A percentile compares a stretch with the other conserved stretches of the same genome.
phyloP scores from a whole-genome alignment of 2,888 invertebrate genomes.

The Drosophila pseudotakahashii region DNA sequence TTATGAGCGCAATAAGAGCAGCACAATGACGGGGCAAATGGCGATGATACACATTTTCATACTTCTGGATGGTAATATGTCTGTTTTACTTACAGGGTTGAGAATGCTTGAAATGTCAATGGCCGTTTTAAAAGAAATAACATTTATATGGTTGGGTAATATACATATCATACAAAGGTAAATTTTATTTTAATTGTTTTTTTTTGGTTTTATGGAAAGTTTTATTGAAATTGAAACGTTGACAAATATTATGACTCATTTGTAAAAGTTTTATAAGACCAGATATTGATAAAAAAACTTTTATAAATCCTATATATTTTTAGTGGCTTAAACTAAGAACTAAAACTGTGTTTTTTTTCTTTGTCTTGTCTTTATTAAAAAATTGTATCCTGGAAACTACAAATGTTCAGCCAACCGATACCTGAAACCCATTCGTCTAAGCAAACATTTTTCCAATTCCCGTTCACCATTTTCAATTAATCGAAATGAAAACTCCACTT shows the following conservation, averaged over 20 bases:
- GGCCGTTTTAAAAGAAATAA: neutral
- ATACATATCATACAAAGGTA: neutral
- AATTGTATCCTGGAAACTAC: too few relatives aligned
- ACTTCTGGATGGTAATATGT: slow-evolving; percentile 3
- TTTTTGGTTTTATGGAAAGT: too few relatives aligned
- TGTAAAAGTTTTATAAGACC: too few relatives aligned
- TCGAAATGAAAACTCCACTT: slow-evolving; percentile 34
- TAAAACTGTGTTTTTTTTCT: too few relatives aligned
- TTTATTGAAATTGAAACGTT: too few relatives aligned
- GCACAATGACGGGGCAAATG: slow-evolving; percentile 24
- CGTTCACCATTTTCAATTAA: slow-evolving; percentile 29
- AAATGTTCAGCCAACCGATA: too few relatives aligned
- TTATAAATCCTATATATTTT: too few relatives aligned
- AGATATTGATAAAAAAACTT: too few relatives aligned
- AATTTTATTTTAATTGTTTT: too few relatives aligned
- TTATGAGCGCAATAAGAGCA: slow-evolving; percentile 23
- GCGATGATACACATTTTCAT: neutral
- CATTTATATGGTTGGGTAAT: neutral
- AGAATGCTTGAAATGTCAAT: neutral
- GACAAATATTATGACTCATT: too few relatives aligned
- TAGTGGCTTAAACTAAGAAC: too few relatives aligned
- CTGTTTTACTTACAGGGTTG: neutral
- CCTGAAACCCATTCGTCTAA: neutral
- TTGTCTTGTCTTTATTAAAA: too few relatives aligned
- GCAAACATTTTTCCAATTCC: slow-evolving; percentile 1